Evolutionary conservation across 2,888 invertebrate species (phyloP).

Genomic region (Diadromus collaris): DNA sequence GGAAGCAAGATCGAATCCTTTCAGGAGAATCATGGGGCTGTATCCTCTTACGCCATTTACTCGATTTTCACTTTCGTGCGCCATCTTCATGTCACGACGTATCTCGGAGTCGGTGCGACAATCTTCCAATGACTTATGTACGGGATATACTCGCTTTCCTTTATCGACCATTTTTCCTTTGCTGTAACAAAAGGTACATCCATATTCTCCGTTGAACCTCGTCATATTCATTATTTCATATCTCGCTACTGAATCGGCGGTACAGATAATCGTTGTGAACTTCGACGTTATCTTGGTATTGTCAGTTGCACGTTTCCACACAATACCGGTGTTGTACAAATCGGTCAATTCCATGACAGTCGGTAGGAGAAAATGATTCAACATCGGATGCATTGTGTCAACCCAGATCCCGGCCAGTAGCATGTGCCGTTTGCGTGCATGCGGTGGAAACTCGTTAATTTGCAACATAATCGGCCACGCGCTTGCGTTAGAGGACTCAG

Average conservation of each 20-base stretch:
- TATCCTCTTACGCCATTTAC: conserved; percentile 21
- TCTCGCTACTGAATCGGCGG: conserved; percentile 33
- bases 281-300: conserved; percentile 5
- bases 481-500: conserved; percentile 43
- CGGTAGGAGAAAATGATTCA: conserved; percentile 18
- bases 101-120: conserved; percentile 16
- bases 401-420: conserved; percentile 55
- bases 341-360: conserved; percentile 1
- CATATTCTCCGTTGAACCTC: conserved; percentile 5
- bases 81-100: conserved; percentile 14
- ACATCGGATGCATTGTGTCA: conserved; percentile 16
- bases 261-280: too few species aligned
- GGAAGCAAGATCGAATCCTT: conserved; percentile 17
- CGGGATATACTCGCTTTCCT: conserved; percentile 19
- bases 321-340: conserved; percentile 40
- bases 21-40: neutral
- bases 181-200: conserved; percentile 26
- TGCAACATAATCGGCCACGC: conserved; percentile 46
- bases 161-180: neutral
- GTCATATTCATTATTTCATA: conserved; percentile 43
- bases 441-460: conserved; percentile 52
- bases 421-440: conserved; percentile 48
- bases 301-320: conserved; percentile 24
- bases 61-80: neutral
- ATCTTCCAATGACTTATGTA: neutral